Percentiles rank a stretch among this genome's conserved stretches.
Evolutionary conservation across 2,888 invertebrate genomes (phyloP).

Genomic region (Adelognathus sp.): DNA sequence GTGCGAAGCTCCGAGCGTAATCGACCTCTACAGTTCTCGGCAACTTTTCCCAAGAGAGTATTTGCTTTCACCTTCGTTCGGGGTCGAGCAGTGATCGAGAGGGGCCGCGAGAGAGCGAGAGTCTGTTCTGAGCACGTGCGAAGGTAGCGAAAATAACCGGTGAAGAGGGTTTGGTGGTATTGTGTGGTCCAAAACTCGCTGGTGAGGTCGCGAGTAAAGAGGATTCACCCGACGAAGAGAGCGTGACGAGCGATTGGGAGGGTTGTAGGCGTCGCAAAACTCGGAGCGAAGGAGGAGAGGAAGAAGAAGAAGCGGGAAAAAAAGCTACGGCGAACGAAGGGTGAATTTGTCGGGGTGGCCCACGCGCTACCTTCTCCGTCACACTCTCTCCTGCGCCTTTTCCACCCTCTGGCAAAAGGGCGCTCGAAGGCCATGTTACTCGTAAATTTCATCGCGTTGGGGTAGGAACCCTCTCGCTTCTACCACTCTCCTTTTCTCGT

Average conservation of each 20-base stretch:
- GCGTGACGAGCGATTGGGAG: constrained; percentile 1
- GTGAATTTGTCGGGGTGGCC: constrained; percentile 38
- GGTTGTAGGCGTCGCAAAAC: constrained; percentile 1
- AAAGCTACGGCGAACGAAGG: constrained; percentile 31
- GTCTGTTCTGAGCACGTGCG: not conserved
- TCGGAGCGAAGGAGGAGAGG: not conserved
- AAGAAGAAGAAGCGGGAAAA: not conserved
- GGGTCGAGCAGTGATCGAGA: constrained; percentile 16
- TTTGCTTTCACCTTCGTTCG: not conserved
- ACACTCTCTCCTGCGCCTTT: constrained; percentile 11
- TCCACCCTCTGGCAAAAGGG: constrained; percentile 52
- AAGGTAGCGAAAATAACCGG: not conserved
- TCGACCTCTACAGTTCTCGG: constrained; percentile 13
- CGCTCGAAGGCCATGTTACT: constrained; percentile 69
- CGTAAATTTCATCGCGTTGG: constrained; percentile 74
- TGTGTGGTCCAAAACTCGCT: not conserved
- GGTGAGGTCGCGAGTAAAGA: not conserved
- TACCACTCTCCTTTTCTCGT: not conserved
- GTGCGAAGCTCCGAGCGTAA: not conserved
- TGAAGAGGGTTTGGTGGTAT: not conserved
- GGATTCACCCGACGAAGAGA: not conserved
- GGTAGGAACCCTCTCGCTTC: constrained; percentile 59
- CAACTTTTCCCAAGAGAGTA: not conserved
- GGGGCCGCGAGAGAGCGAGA: constrained; percentile 1
- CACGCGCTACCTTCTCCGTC: constrained; percentile 18